Conservation (phyloP, 2,888 invertebrate genomes). For the Dicycla oo region DNA sequence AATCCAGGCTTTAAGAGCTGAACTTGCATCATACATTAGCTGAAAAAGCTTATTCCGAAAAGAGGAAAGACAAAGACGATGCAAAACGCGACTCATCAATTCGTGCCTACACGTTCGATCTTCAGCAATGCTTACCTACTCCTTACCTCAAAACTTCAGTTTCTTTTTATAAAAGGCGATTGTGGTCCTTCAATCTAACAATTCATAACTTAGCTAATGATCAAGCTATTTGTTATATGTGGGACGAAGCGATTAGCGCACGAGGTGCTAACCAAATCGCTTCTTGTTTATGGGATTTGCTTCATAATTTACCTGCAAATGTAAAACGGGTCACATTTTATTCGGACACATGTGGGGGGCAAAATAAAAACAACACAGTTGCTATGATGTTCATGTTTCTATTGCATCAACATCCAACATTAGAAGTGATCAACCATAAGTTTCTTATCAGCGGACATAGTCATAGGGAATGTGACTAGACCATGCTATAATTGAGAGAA, state of each 20-base stretch:
- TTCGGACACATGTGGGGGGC: conserved; percentile 59
- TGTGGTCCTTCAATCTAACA: too few relatives aligned
- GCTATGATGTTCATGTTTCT: conserved; percentile 4
- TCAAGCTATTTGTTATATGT: conserved; percentile 31
- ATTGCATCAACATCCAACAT: conserved; percentile 7
- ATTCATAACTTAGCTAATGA: conserved; percentile 40
- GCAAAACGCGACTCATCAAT: conserved; percentile 1
- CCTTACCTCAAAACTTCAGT: neutral
- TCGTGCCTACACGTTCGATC: neutral
- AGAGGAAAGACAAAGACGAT: conserved; percentile 13
- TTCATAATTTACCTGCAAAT: conserved; percentile 39
- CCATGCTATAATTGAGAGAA: too few relatives aligned
- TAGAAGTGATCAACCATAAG: neutral
- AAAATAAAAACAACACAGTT: conserved; percentile 54
- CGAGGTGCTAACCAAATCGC: conserved; percentile 67
- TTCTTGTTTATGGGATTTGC: conserved; percentile 61
- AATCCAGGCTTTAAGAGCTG: conserved; percentile 1
- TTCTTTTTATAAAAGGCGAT: neutral
- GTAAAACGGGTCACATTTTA: conserved; percentile 52
- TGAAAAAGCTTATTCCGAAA: conserved; percentile 18
- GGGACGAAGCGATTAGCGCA: conserved; percentile 34
- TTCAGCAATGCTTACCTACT: neutral
- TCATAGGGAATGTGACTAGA: conserved; percentile 15
- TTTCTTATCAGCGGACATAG: conserved; percentile 11
- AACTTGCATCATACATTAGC: conserved; percentile 1